These are phyloP conservation scores for Dioctria linearis DNA, from an alignment of 2,888 invertebrate genomes.

Conservation along the genomic window DNA sequence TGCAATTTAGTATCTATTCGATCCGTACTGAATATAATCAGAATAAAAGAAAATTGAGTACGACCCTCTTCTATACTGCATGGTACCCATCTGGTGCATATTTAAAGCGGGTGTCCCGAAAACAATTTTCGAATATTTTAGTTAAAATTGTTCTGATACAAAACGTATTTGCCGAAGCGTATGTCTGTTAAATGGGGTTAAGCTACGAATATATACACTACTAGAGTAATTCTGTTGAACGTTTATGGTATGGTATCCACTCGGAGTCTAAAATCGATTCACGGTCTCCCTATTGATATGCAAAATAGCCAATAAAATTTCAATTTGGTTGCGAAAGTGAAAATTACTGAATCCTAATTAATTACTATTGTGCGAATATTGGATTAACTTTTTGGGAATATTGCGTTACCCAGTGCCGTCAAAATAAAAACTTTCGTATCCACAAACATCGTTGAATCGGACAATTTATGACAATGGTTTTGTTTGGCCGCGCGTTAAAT, in stretches of 20 bases:
- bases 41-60: no score
- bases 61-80: no score
- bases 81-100: neutral
- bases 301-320: conserved; percentile 45
- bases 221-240: neutral
- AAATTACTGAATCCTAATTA: conserved; percentile 48
- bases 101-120: conserved; percentile 16
- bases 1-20: no score
- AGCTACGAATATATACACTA: neutral
- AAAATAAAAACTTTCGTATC: no score
- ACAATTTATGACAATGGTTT: no score
- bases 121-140: conserved; percentile 15
- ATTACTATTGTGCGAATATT: conserved; percentile 48
- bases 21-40: no score
- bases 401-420: neutral
- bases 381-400: conserved; percentile 26
- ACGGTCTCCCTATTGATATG: conserved; percentile 40
- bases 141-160: neutral
- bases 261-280: conserved; percentile 17
- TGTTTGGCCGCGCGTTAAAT: no score
- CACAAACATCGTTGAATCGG: no score
- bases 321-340: conserved; percentile 49
- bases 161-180: conserved; percentile 1
- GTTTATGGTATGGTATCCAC: neutral
- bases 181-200: conserved; percentile 18